phyloP scores from a whole-genome alignment of 2,888 invertebrate species.

The Trisateles emortualis region DNA sequence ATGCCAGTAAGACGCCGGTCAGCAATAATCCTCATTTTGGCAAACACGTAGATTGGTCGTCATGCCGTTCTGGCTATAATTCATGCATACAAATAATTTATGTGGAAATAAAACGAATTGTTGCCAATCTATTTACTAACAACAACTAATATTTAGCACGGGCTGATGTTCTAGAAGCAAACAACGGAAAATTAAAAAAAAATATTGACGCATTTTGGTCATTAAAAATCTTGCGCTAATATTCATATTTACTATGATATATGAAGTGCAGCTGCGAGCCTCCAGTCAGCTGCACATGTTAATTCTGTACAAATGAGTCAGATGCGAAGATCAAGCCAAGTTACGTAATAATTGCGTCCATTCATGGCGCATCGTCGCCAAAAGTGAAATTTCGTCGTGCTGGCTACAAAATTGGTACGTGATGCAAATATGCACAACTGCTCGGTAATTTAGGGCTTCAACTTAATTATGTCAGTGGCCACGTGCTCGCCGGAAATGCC shows the following conservation, averaged over 20 bases:
- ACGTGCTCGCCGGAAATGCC: slow-evolving; percentile 81
- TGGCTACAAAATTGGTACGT: slow-evolving; percentile 23
- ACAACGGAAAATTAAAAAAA: slow-evolving; percentile 5
- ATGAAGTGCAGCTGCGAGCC: slow-evolving; percentile 66
- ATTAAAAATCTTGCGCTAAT: slow-evolving; percentile 15
- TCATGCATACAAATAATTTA: slow-evolving; percentile 67
- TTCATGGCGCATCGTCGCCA: slow-evolving; percentile 70
- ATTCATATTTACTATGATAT: slow-evolving; percentile 54
- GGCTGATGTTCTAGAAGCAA: slow-evolving; percentile 11
- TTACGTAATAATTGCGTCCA: slow-evolving; percentile 76
- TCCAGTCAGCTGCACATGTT: slow-evolving; percentile 69
- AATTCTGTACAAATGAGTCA: slow-evolving; percentile 77
- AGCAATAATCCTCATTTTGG: slow-evolving; percentile 69
- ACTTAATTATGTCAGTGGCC: slow-evolving; percentile 75
- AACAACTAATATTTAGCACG: slow-evolving; percentile 28
- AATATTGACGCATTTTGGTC: background rate
- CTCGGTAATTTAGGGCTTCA: slow-evolving; percentile 50
- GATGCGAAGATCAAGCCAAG: slow-evolving; percentile 65
- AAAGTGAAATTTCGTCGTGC: slow-evolving; percentile 54
- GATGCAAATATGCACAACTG: slow-evolving; percentile 21
- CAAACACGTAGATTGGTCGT: slow-evolving; percentile 57
- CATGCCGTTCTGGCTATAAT: slow-evolving; percentile 54
- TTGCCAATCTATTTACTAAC: slow-evolving; percentile 57
- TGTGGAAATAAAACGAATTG: slow-evolving; percentile 60
- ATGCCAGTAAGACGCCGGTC: slow-evolving; percentile 23